Conservation (phyloP, 2,113 vertebrate genomes). For the Pogona vitticeps region DNA sequence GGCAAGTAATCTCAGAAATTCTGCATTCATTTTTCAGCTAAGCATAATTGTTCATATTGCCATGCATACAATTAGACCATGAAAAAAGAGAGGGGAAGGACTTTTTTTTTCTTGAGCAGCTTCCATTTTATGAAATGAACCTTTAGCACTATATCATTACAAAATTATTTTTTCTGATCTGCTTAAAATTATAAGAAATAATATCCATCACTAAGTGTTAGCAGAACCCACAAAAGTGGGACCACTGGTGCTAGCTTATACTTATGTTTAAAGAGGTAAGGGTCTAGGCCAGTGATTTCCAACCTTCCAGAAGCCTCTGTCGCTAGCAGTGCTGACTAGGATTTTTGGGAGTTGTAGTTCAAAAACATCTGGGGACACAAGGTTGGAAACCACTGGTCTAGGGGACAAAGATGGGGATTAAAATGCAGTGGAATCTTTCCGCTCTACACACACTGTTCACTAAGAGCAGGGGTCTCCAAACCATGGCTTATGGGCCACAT, state of each 20-base stretch:
- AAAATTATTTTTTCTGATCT: neutral
- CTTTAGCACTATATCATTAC: neutral
- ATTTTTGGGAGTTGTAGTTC: too few relatives aligned
- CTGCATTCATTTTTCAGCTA: conserved; percentile 23
- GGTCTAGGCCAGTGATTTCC: neutral
- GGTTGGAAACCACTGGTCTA: too few relatives aligned
- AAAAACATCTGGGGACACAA: too few relatives aligned
- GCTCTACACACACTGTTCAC: too few relatives aligned
- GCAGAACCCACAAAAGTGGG: neutral
- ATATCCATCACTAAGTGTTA: neutral
- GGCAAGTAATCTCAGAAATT: conserved; percentile 6
- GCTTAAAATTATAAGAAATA: neutral
- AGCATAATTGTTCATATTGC: conserved; percentile 11
- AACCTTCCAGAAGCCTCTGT: too few relatives aligned
- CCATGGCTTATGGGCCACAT: too few relatives aligned
- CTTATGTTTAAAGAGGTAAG: neutral
- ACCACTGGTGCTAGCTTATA: neutral
- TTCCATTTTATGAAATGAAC: neutral
- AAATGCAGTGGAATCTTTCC: too few relatives aligned
- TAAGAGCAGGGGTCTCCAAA: too few relatives aligned
- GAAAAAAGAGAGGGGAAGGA: neutral
- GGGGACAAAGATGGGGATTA: too few relatives aligned
- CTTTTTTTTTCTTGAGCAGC: neutral
- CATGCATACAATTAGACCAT: neutral
- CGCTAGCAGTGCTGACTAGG: too few relatives aligned